Evolutionary conservation across 2,113 vertebrate species (phyloP).

Genomic region (Bubo blakistoni): DNA sequence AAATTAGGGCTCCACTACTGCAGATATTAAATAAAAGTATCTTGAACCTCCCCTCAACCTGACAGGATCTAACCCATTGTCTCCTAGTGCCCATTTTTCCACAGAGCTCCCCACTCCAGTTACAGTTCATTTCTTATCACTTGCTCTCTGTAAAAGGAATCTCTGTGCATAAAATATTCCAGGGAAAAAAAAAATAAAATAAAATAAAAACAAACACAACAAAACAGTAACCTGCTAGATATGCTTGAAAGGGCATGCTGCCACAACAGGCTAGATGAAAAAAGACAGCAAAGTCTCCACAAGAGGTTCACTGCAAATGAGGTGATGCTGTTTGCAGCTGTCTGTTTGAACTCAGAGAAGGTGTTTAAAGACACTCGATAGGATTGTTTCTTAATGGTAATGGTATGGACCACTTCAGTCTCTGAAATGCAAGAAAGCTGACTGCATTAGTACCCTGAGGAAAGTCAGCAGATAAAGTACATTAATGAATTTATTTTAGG

Average conservation of each 20-base stretch:
- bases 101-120: not conserved
- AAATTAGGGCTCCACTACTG: not conserved
- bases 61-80: not conserved
- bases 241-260: not conserved
- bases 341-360: not conserved
- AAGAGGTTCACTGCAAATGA: not conserved
- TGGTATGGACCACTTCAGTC: not conserved
- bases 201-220: not conserved
- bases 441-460: not conserved
- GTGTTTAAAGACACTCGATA: not conserved
- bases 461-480: not conserved
- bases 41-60: not conserved
- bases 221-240: not conserved
- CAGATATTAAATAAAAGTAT: not conserved
- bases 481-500: not conserved
- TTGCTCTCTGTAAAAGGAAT: not conserved
- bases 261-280: not conserved
- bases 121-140: not conserved
- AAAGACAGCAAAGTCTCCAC: not conserved
- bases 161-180: not conserved
- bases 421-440: not conserved
- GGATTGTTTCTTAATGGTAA: not conserved
- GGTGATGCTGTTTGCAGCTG: not conserved
- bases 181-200: not conserved
- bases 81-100: not conserved